Evolutionary conservation across 2,797 vertebrate species (phyloP), one percentile per base, ranked within the genome.

Genomic region (Myiotriccus ornatus): DNA sequence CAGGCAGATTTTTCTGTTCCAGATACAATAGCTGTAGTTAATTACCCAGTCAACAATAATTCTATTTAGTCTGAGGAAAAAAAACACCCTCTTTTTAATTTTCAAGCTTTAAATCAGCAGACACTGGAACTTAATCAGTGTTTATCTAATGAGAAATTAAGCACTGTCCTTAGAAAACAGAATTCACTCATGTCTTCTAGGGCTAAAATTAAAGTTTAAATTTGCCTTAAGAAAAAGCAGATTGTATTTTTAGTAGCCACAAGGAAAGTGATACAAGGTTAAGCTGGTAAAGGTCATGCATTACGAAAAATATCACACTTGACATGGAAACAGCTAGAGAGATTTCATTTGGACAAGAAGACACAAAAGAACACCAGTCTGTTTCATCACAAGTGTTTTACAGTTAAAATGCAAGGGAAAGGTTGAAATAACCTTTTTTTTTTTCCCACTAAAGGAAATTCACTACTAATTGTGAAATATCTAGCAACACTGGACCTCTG

Each of bases 21-120:
- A 94, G 64, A 25, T 67, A 90, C 22, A 96, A 93, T 80, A 96
- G 79, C 30, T 2, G 13, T 30, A 96, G 85, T 96, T 97, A 97
- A 94, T 97, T 92, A 96, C 53, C 47, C n/a, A 85, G 55, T 86
- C 65, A 95, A 92, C 79, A 93, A 84, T 79, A 93, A 95, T 95
- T 96, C 27, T 87, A 39, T 93, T 89, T 94, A 89, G 80, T 94
- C 44, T 84, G 44, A 56, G 43, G 22, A 14, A 50, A 82, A 49
- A 32, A 82, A 46, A 77, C 18, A 71, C 18, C 4, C 52, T 49
- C 27, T 60, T 43, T 94, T 96, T 95, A 80, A 95, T 95, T 96
- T 96, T 93, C 52, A 95, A 87, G 52, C 83, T 87, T 96, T 96
- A 94, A 88, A 92, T 95, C 84, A 93, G 27, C 57, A 95, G 87